Base-by-base conservation (phyloP, 2,797 vertebrate genomes). In the Buceros bicornis region DNA sequence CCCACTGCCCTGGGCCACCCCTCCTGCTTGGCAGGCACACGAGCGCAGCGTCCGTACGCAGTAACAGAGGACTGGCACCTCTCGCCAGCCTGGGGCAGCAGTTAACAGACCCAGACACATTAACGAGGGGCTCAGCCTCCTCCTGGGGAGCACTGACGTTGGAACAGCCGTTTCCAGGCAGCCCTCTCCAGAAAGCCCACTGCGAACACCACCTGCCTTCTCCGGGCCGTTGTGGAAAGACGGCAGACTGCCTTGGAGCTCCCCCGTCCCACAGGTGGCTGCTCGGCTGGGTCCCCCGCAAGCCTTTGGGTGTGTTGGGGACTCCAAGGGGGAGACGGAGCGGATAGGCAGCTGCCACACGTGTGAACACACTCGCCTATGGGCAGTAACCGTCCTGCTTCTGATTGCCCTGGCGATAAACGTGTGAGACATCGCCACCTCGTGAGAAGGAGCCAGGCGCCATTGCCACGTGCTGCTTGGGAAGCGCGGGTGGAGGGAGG, bases 341-440 rank as follows among this genome's bases (percentile, higher is more conserved):
- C 37, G 37, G 37, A 10, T 12, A 40, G 73, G 87, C 71, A 84
- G 73, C 85, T 94, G 66, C 96, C 90, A 80, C 89, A 69, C 89
- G 95, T 96, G 93, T 92, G 91, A 94, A 96, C 89, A 81, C 62
- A 33, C 90, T 67, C 83, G 93, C 91, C 37, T 69, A 78, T 42
- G 93, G 91, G 66, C 64, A 97, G 96, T 98, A 98, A 98, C 98
- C 98, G 99, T 99, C 98, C 87, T 67, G 96, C 66, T 97, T 97
- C 94, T 97, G 98, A 98, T 97, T 98, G 82, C 82, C 57, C 97
- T 97, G 98, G 98, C 98, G 98, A 98, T 97, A 97, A 95, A 94
- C 78, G 82, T 69, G 91, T 72, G 97, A 97, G 96, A 96, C 97
- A 99, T 99, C 98, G 98, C 98, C 98, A 98, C 98, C 98, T 98